phyloP scores from a whole-genome alignment of 2,797 vertebrate species.

The Pyrrhura leucotis region DNA sequence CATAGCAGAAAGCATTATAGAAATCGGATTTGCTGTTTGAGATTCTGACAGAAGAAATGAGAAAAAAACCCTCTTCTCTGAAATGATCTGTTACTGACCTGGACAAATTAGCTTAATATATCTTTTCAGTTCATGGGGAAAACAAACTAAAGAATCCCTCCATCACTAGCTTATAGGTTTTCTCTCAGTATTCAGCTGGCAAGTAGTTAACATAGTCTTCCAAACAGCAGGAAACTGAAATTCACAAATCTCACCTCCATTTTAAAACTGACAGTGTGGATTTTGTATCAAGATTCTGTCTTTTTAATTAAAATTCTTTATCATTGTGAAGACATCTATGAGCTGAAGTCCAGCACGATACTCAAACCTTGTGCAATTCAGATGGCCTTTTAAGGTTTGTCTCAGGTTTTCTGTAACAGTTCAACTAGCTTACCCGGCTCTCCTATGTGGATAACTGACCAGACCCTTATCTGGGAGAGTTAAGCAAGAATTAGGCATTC shows the following conservation, averaged over 20 bases:
- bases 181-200: neutral
- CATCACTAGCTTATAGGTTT: neutral
- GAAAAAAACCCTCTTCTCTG: neutral
- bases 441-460: neutral
- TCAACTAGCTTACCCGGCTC: neutral
- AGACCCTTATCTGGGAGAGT: neutral
- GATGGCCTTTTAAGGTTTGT: neutral
- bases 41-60: neutral
- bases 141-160: neutral
- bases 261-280: neutral
- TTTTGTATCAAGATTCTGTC: neutral
- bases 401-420: neutral
- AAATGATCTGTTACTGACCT: neutral
- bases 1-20: neutral
- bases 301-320: neutral
- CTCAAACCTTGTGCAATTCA: neutral
- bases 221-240: neutral
- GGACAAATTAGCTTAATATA: neutral
- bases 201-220: slow-evolving; percentile 24
- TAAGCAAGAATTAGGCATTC: neutral
- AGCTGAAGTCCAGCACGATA: neutral
- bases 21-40: neutral
- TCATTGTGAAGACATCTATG: neutral
- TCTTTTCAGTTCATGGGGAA: neutral
- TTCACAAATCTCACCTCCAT: slow-evolving; percentile 1